Base-by-base conservation (phyloP, 2,888 invertebrate genomes). In the Cheilosia variabilis region DNA sequence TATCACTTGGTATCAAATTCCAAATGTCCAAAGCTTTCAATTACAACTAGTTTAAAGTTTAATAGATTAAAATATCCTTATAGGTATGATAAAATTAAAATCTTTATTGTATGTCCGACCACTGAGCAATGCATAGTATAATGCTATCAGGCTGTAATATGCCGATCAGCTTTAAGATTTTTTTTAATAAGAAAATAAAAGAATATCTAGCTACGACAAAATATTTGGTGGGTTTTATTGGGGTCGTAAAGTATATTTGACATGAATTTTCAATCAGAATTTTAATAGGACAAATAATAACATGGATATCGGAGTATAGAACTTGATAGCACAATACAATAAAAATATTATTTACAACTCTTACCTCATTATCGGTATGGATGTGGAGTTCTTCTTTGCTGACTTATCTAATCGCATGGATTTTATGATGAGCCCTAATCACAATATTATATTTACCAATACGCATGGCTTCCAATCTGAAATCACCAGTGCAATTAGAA, bases 261-360 rank as follows among this genome's bases (percentile, higher is more conserved):
- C 84, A 84, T 76, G 80, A 88, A 88, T 91, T 91, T 92, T 91
- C 91, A 91, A 91, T 91, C 91, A 91, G 91, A 92, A 92, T 91
- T 91, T 91, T 91, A 91, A 91, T 91, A 89, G 89, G 89, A 89
- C 90, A 90, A 90, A 91, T 91, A 90, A 91, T 90, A 90, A 90
- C 90, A 91, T 90, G 89, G 89, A 91, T 91, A 91, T 91, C 89
- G 89, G 88, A 87, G 78, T 87, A 89, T 87, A 90, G 69, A 71
- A 60, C 45, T 62, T 86, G 80, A 80, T 86, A 86, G 78, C 68
- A 76, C 66, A 76, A 71, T 31, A 52, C 47, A 58, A 76, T 72
- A 72, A 77, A 76, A 76, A 55, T 65, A 76, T 84, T 69, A 84
- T 84, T 84, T 80, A 86, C 72, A 86, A 80, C 76, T 72, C 57